A percentile compares a stretch with the other conserved stretches of the same genome.
Evolutionary conservation across 2,113 vertebrate species (phyloP).

Genomic region (Cricetomys ansorgei): DNA sequence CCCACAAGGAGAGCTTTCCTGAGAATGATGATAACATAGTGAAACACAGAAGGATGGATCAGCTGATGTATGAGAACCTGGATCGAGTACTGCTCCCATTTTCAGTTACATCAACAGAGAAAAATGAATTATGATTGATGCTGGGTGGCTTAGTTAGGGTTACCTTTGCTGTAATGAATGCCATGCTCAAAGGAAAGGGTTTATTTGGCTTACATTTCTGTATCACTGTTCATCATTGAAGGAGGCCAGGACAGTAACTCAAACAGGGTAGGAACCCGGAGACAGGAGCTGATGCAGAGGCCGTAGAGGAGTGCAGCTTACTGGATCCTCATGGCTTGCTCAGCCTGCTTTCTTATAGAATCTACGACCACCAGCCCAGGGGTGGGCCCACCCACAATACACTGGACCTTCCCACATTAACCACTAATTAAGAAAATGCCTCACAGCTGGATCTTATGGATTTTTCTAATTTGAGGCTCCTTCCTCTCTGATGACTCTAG

Average conservation of each 20-base stretch:
- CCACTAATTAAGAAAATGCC: not conserved
- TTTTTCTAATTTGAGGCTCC: not conserved
- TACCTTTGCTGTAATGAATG: not conserved
- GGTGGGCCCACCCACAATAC: too few relatives aligned
- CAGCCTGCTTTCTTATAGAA: not conserved
- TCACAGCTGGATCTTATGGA: not conserved
- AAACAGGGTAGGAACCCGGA: not conserved
- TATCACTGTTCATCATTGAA: not conserved
- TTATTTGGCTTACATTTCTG: not conserved
- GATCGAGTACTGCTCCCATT: not conserved
- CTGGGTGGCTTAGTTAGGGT: not conserved
- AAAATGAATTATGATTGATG: not conserved
- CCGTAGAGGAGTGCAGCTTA: not conserved
- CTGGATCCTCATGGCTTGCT: not conserved
- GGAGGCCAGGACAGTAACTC: not conserved
- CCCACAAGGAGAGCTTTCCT: not conserved
- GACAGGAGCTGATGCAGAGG: not conserved
- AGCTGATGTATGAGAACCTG: not conserved
- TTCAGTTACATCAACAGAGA: not conserved
- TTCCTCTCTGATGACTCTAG: not conserved
- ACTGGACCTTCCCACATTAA: not conserved
- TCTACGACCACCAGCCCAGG: not conserved
- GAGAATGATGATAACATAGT: not conserved
- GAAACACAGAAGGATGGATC: not conserved
- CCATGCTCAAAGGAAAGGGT: not conserved